Base-by-base conservation (phyloP, 2,888 invertebrate genomes). In the Cacoxenus indagator region DNA sequence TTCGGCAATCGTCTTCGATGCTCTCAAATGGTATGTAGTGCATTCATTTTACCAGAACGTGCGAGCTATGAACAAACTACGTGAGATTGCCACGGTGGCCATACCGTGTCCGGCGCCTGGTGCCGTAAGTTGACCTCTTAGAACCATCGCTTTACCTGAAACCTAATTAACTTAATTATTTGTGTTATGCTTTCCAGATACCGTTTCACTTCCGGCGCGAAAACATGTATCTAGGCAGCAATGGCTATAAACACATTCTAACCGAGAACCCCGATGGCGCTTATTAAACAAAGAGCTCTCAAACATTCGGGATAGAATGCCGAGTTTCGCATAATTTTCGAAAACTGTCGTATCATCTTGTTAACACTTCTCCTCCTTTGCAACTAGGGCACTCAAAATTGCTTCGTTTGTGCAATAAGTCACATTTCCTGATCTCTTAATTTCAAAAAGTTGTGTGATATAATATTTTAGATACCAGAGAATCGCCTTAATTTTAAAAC, bases 71-170 rank as follows among this genome's bases (percentile, higher is more conserved):
- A 87, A 87, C 45, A 88, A 87, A 69, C 67, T 88, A 45, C 85
- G 87, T 1, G 88, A 88, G 73, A 87, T 88, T 24, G 88, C 88
- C 29, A 88, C 88, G 5, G 88, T 88, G 24, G 88, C 88, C 37
- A 88, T 88, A 65, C 88, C 88, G 1, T 87, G 87, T 59, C 88
- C 87, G 55, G 83, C 87, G 14, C 87, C 88, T 14, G 87, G 87
- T 68, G 76, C 85, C 66, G 88, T 88, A 81, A 83, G 84, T 76
- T 1, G 26, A 55, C 37, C 5, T 43, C 1, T n/a, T 51, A 51
- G 4, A 14, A 51, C 9, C 5, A 51, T 51, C 9, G n/a, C n/a
- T 22, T 2, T 51, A 17, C 51, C 0, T n/a, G n/a, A 14, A 61
- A 17, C n/a, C 29, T 17, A 2, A 11, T 0, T 0, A 27, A 9